phyloP scores from a whole-genome alignment of 2,113 vertebrate species.

The Meleagris gallopavo region DNA sequence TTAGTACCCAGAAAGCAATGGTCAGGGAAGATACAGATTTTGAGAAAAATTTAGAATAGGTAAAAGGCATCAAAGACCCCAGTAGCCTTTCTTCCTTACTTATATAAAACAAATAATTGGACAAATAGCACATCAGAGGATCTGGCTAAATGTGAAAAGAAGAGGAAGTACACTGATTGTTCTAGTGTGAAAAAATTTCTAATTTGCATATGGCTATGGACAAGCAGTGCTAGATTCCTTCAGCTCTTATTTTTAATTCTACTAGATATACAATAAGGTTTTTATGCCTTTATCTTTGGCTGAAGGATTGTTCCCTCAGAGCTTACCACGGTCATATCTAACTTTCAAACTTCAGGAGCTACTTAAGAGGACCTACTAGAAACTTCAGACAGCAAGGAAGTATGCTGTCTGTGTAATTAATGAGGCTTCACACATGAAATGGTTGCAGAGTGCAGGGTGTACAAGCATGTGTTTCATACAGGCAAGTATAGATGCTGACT shows the following conservation, averaged over 20 bases:
- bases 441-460: background rate
- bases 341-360: background rate
- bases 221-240: background rate
- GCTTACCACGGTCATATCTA: background rate
- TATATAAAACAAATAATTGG: background rate
- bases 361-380: background rate
- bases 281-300: background rate
- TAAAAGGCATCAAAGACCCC: background rate
- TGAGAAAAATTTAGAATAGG: background rate
- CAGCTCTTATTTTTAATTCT: background rate
- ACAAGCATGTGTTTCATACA: background rate
- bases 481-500: background rate
- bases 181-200: background rate
- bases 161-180: background rate
- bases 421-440: background rate
- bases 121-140: background rate
- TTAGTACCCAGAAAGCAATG: background rate
- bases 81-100: background rate
- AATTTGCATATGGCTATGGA: background rate
- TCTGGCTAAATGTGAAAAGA: background rate
- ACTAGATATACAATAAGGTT: background rate
- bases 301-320: background rate
- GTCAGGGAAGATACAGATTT: background rate
- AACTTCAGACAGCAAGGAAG: background rate
- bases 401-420: background rate